phyloP scores from a whole-genome alignment of 2,797 vertebrate genomes.

The Pelochelys cantorii region DNA sequence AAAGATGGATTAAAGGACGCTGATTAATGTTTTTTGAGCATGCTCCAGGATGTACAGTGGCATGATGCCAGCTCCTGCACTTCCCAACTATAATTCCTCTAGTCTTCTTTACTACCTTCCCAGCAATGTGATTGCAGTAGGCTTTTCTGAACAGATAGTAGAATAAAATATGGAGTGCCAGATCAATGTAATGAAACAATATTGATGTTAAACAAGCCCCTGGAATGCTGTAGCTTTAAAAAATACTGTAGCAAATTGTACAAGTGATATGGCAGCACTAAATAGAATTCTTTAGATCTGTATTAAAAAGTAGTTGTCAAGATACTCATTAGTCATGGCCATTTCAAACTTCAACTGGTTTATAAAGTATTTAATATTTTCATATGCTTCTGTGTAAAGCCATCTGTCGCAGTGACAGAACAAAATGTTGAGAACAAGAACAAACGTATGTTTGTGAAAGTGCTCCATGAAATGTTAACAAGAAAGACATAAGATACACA shows the following conservation, averaged over 20 bases:
- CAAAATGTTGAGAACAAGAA: constrained; percentile 73
- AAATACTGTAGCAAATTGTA: neutral
- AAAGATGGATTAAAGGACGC: neutral
- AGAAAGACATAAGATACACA: constrained; percentile 39
- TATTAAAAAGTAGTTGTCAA: constrained; percentile 42
- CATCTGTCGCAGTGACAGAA: constrained; percentile 78
- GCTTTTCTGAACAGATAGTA: neutral
- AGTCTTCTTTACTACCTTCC: neutral
- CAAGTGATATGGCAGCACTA: neutral
- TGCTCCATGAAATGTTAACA: constrained; percentile 64
- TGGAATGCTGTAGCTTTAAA: neutral
- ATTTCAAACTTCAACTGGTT: constrained; percentile 61
- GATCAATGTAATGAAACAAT: neutral
- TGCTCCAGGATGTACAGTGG: neutral
- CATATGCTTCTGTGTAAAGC: constrained; percentile 78
- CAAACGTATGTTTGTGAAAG: constrained; percentile 75
- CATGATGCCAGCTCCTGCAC: accelerated
- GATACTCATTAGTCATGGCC: constrained; percentile 39
- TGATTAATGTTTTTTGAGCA: accelerated
- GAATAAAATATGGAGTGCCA: accelerated
- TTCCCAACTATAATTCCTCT: neutral
- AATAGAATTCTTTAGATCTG: neutral
- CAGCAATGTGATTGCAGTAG: neutral
- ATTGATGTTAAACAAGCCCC: neutral
- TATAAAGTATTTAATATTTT: constrained; percentile 81